Base-by-base conservation (phyloP, 2,888 invertebrate genomes). In the Blastobasis adustella region DNA sequence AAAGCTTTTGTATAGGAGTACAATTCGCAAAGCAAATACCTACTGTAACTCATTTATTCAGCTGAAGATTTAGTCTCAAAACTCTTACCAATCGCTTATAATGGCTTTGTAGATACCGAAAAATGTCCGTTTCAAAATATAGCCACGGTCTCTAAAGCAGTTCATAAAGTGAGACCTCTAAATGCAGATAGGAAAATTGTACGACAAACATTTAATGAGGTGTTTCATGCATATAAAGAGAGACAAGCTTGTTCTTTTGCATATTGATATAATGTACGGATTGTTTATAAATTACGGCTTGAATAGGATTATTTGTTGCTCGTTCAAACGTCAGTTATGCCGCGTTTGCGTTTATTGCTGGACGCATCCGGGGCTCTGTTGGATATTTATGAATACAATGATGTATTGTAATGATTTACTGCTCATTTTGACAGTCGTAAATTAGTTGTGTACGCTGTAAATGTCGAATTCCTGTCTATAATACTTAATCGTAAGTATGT, bases 161-260 rank as follows among this genome's bases (percentile, higher is more conserved):
- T 3, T 23, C 3, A 23, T 23, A 23, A 23, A 23, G 23, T 23
- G 23, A 23, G 23, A 23, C 59, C 58, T 63, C 59, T 68, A 68
- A 68, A 68, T 71, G 64, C 66, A 70, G 67, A 70, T 69, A 69
- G 65, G 65, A 54, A 55, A 73, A 73, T 73, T 72, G 73, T 75
- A 76, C 69, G 70, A 75, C 71, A 73, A 73, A 73, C 73, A 63
- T 72, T 78, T 79, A 77, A 81, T 78, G 76, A 80, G 78, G 74
- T 79, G 75, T 76, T 72, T 65, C 68, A 57, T 70, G 73, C 68
- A 74, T 75, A 68, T 75, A 74, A 74, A 74, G 69, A 65, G 65
- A 66, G 67, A 68, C 65, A 62, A 60, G 58, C 63, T 62, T 65
- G 66, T 64, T 64, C 63, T 58, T 64, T 65, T 66, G 65, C 65